Conservation (phyloP, 2,113 vertebrate genomes). For the Xiphias gladius region DNA sequence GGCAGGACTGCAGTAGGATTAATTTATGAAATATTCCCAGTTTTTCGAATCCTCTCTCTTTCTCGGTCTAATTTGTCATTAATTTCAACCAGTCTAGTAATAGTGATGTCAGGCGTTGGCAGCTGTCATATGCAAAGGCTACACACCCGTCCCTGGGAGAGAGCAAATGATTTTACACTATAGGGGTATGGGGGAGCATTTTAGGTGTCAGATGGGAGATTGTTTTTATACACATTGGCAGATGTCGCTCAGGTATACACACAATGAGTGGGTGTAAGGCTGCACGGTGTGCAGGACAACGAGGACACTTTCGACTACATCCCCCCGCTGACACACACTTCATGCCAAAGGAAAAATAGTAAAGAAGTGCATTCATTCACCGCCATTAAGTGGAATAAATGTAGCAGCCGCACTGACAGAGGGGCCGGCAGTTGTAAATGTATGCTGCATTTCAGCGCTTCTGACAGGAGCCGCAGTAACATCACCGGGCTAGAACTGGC, state of each 20-base stretch:
- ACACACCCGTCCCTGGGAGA: slow-evolving; percentile 7
- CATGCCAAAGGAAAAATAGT: slow-evolving; percentile 18
- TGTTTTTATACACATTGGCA: slow-evolving; percentile 13
- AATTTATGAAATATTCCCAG: slow-evolving; percentile 5
- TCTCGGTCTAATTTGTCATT: neutral
- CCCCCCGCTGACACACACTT: slow-evolving; percentile 11
- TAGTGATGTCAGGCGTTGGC: slow-evolving; percentile 11
- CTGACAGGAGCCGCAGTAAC: slow-evolving; percentile 28
- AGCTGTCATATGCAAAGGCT: neutral
- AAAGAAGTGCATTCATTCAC: slow-evolving; percentile 14
- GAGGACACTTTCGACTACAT: slow-evolving; percentile 33
- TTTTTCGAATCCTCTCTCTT: neutral
- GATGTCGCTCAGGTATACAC: slow-evolving; percentile 39
- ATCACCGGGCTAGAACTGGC: slow-evolving; percentile 4
- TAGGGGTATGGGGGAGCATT: neutral
- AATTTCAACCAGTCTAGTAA: neutral
- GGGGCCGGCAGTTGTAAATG: slow-evolving; percentile 34
- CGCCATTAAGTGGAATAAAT: slow-evolving; percentile 43
- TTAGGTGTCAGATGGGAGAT: slow-evolving; percentile 32
- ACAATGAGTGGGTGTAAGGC: slow-evolving; percentile 14
- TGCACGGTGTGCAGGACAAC: slow-evolving; percentile 28
- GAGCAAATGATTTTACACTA: slow-evolving; percentile 2
- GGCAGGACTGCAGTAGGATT: neutral
- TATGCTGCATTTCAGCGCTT: slow-evolving; percentile 31
- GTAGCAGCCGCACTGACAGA: slow-evolving; percentile 33